A percentile compares a stretch with the other conserved stretches of the same genome.
Conservation (phyloP, 2,797 vertebrate species). For the Clamator glandarius region DNA sequence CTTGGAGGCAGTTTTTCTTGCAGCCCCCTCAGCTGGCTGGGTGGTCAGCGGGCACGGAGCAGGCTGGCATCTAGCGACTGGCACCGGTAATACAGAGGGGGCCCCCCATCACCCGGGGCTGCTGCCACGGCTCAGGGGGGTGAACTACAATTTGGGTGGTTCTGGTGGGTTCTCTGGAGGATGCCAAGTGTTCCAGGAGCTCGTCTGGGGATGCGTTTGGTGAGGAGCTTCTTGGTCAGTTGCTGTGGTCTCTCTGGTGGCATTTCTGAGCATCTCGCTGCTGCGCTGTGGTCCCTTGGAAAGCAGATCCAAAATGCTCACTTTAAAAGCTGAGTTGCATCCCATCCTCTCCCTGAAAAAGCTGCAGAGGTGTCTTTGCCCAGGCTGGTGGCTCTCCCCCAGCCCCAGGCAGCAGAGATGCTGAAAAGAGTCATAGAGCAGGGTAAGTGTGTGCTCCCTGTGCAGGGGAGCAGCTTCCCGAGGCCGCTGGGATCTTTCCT, state of each 20-base stretch:
- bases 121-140: neutral
- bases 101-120: neutral
- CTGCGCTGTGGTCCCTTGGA: neutral
- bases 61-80: constrained; percentile 2
- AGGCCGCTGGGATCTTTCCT: neutral
- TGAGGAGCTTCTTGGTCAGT: rapidly evolving
- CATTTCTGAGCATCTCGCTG: neutral
- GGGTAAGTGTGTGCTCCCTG: neutral
- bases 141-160: neutral
- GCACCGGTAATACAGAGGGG: neutral
- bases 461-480: neutral
- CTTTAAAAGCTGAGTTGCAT: rapidly evolving
- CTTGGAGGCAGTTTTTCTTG: neutral
- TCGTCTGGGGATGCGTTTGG: neutral
- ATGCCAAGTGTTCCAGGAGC: neutral
- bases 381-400: neutral
- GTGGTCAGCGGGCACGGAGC: neutral
- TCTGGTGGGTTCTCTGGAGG: neutral
- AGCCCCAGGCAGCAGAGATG: neutral
- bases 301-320: neutral
- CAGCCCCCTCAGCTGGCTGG: neutral
- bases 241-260: neutral
- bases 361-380: neutral
- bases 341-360: neutral
- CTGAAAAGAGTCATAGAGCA: neutral